These are phyloP conservation scores for Hipposideros armiger DNA, from an alignment of 2,113 vertebrate species.

Conservation along the genomic window DNA sequence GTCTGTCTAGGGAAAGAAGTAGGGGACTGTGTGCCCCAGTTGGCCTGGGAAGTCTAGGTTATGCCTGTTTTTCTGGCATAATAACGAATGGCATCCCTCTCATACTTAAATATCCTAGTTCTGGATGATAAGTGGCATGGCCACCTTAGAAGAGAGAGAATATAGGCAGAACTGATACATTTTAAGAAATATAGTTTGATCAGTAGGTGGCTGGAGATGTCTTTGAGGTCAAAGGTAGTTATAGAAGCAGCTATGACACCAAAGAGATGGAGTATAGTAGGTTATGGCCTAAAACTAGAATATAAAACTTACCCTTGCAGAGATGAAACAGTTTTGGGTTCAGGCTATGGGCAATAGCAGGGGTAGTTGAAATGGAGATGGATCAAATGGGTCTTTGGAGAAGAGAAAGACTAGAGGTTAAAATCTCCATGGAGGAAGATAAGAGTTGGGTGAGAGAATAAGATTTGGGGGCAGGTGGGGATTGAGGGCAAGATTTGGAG, in stretches of 20 bases:
- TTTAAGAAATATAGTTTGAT: conserved; percentile 7
- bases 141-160: background rate
- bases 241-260: background rate
- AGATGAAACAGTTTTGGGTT: background rate
- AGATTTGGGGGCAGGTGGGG: background rate
- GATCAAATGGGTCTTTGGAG: background rate
- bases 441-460: background rate
- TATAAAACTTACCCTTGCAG: background rate
- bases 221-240: background rate
- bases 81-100: background rate
- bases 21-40: background rate
- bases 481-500: background rate
- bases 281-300: conserved; percentile 13
- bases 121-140: background rate
- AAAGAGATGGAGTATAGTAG: background rate
- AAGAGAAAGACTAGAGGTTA: conserved; percentile 9
- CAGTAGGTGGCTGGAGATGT: background rate
- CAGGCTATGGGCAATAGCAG: background rate
- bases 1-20: background rate
- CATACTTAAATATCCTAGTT: background rate
- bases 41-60: background rate
- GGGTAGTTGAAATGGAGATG: background rate
- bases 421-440: background rate
- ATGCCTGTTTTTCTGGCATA: background rate
- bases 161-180: background rate